Evolutionary conservation across 2,113 vertebrate genomes (phyloP), one percentile per base, ranked within the genome.

Genomic region (Pelecanus crispus): DNA sequence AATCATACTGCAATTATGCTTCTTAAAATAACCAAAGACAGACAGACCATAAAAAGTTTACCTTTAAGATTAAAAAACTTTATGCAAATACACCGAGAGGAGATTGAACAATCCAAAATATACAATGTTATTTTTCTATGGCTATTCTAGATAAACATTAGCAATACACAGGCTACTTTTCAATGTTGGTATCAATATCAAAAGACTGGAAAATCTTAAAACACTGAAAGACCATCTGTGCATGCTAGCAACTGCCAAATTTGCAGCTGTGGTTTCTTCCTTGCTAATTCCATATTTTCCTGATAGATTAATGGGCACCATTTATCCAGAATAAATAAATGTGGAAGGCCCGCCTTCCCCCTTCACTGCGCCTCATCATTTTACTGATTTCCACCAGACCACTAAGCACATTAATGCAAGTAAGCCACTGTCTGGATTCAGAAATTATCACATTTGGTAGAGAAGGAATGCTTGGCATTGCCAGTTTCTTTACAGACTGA

Each of bases 171-270:
- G 72, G 75, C 90, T 74, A 71, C 93, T 97, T 97, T 82, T 95
- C 95, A 97, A 94, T 89, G 71, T 91, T 95, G 92, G 94, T 98
- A 97, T 97, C 94, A 82, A 58, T 98, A 97, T 98, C 96, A 98
- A 97, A 95, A 98, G 94, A 95, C 87, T 95, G 95, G 86, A 97
- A 97, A 96, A 95, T 75, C 94, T 95, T 96, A 92, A 94, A 96
- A 91, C 87, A 93, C 81, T 87, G 83, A 85, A 96, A 86, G 84
- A 68, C 97, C 97, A 96, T 95, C 90, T 97, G 97, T 95, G 94
- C 91, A 66, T 52, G 58, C 31, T 92, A 78, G 73, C 70, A 95
- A 75, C 79, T 97, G 96, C 97, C 94, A 97, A 97, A 93, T 90
- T 91, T 91, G 92, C 90, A 95, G 88, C 86, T 95, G 93, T 80